These are phyloP conservation scores for Hylyphantes graminicola DNA, from an alignment of 1,140 invertebrate species.

Conservation along the genomic window DNA sequence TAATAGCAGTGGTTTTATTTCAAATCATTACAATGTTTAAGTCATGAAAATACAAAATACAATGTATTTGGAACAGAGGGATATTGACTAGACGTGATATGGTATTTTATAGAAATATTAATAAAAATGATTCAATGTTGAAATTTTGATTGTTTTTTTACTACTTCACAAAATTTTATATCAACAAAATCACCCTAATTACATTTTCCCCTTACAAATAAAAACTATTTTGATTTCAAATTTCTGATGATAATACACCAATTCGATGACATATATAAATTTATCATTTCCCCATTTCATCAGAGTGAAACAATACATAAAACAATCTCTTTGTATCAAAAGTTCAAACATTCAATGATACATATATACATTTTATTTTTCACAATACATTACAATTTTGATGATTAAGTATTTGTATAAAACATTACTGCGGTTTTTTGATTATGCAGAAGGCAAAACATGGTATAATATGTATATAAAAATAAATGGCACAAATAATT, in stretches of 20 bases:
- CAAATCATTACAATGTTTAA: conserved; percentile 27
- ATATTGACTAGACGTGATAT: conserved; percentile 49
- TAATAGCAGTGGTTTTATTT: conserved; percentile 49
- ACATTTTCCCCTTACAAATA: conserved; percentile 11
- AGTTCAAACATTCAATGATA: neutral
- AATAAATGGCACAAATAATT: conserved; percentile 52
- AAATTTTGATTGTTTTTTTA: conserved; percentile 40
- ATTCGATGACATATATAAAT: no score
- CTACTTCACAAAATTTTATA: conserved; percentile 2
- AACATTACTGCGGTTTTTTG: conserved; percentile 20
- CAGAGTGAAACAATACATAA: no score
- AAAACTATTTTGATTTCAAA: no score
- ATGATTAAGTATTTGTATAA: no score
- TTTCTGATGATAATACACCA: no score
- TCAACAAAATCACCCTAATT: conserved; percentile 27
- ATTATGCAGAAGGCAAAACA: conserved; percentile 43
- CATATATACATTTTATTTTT: neutral
- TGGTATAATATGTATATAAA: conserved; percentile 50
- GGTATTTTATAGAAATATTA: conserved; percentile 42
- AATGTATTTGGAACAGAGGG: conserved; percentile 39
- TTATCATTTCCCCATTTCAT: no score
- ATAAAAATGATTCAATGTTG: conserved; percentile 12
- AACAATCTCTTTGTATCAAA: neutral
- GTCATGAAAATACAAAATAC: conserved; percentile 25
- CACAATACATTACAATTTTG: no score